These are phyloP conservation scores for Chrosomus eos DNA, from an alignment of 2,797 vertebrate species.

Conservation along the genomic window DNA sequence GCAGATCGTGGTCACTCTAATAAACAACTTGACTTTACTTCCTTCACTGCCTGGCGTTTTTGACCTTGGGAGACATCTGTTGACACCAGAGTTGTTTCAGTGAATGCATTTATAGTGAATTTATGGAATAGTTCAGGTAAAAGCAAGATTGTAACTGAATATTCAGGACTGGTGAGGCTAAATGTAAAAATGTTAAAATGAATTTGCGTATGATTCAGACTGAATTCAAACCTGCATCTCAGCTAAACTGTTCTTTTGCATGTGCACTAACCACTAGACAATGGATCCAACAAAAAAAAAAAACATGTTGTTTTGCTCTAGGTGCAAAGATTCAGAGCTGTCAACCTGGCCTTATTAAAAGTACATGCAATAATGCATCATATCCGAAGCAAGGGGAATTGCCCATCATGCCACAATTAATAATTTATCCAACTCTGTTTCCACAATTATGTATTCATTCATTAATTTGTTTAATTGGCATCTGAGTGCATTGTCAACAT, in stretches of 20 bases:
- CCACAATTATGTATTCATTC: constrained; percentile 76
- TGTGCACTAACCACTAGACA: neutral
- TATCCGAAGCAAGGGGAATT: constrained; percentile 3
- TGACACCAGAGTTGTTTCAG: neutral
- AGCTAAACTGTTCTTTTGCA: neutral
- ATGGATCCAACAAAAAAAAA: neutral
- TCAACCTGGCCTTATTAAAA: constrained; percentile 13
- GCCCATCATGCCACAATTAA: constrained; percentile 64
- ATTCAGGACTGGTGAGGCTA: neutral
- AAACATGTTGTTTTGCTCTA: neutral
- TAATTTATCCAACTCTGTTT: constrained; percentile 80
- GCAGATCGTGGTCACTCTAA: neutral
- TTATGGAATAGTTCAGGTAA: neutral
- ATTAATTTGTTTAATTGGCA: constrained; percentile 78
- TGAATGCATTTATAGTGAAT: neutral
- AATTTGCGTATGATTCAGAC: neutral
- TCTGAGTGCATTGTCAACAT: constrained; percentile 52
- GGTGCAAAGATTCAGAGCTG: neutral
- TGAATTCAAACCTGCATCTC: neutral
- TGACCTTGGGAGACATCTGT: constrained; percentile 11
- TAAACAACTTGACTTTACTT: constrained; percentile 24
- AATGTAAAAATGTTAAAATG: neutral
- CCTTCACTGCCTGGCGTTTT: neutral
- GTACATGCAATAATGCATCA: constrained; percentile 8
- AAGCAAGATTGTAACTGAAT: neutral